A percentile compares a stretch with the other conserved stretches of the same genome.
Conservation (phyloP, 2,888 invertebrate genomes). For the Chirona hameri region DNA sequence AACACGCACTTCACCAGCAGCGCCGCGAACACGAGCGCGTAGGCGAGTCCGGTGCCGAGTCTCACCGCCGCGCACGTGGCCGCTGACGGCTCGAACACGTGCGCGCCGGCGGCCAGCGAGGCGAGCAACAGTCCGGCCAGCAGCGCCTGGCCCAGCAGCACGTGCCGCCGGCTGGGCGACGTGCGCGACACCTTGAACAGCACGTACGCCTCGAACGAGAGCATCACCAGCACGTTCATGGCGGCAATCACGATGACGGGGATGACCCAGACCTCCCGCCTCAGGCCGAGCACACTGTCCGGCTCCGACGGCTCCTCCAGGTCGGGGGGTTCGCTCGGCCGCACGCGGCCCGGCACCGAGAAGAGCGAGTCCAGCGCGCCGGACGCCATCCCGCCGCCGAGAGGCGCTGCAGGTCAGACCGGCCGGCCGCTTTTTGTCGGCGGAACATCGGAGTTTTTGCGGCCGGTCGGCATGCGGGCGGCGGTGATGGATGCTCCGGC, state of each 20-base stretch:
- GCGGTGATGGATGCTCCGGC: background rate
- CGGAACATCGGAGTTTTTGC: background rate
- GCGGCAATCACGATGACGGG: conserved; percentile 80
- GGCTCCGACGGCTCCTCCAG: background rate
- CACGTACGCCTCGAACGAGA: conserved; percentile 77
- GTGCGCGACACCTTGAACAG: conserved; percentile 70
- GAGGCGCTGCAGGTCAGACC: conserved; percentile 1
- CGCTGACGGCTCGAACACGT: conserved; percentile 71
- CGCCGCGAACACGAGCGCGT: conserved; percentile 80
- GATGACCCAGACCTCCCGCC: conserved; percentile 80
- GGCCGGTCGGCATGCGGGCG: background rate
- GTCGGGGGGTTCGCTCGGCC: background rate
- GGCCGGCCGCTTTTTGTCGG: background rate
- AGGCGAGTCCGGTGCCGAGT: conserved; percentile 75
- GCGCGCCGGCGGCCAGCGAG: conserved; percentile 72
- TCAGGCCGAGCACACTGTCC: conserved; percentile 5
- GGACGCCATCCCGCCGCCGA: background rate
- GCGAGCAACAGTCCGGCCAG: conserved; percentile 77
- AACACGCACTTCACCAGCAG: conserved; percentile 91
- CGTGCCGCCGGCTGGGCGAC: conserved; percentile 74
- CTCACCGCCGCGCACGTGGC: conserved; percentile 77
- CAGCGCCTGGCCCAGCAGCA: conserved; percentile 81
- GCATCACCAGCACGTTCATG: conserved; percentile 76
- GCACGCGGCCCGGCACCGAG: conserved; percentile 10
- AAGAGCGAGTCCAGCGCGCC: background rate